phyloP scores from a whole-genome alignment of 2,888 invertebrate genomes.

The Nezara viridula region DNA sequence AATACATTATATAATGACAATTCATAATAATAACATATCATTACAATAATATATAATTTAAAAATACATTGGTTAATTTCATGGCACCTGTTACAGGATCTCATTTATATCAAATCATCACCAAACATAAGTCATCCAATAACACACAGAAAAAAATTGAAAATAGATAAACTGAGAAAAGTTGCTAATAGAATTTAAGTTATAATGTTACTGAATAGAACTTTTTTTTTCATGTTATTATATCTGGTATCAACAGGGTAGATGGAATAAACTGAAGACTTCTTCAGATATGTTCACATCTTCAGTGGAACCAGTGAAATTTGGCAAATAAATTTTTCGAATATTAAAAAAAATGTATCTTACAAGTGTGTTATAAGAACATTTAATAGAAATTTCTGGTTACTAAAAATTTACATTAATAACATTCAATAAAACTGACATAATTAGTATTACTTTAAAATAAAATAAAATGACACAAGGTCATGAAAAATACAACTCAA shows the following conservation, averaged over 20 bases:
- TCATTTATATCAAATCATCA: no score
- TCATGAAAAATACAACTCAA: background rate
- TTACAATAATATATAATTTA: no score
- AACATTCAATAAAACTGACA: background rate
- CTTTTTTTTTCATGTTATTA: background rate
- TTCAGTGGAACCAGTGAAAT: background rate
- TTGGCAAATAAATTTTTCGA: background rate
- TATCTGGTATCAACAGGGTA: background rate
- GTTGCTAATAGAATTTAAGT: background rate
- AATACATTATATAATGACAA: no score
- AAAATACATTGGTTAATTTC: no score
- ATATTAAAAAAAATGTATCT: background rate
- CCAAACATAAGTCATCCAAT: background rate
- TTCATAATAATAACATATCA: no score
- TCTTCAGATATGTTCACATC: background rate
- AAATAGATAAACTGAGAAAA: background rate
- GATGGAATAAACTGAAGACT: background rate
- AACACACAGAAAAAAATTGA: background rate
- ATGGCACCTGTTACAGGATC: no score
- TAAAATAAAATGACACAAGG: no score
- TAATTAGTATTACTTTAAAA: no score
- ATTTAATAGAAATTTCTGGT: background rate
- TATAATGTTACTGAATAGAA: background rate
- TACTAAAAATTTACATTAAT: background rate
- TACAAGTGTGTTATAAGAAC: background rate